Evolutionary conservation across 2,888 invertebrate genomes (phyloP), one percentile per base, ranked within the genome.

Genomic region (Dusona sp.): DNA sequence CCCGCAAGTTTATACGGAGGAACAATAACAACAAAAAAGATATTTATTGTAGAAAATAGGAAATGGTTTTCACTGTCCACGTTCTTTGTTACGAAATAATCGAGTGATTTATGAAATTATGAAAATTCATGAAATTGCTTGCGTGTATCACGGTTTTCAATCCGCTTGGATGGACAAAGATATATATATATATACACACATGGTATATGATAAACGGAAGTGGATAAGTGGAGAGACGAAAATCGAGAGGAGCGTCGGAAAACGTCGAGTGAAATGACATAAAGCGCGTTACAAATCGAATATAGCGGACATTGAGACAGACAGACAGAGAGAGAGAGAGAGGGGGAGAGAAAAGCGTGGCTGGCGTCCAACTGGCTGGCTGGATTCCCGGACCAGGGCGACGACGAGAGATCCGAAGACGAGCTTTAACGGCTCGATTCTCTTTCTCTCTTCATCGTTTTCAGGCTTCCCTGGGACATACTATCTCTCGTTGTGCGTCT

Each of bases 311-410:
- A 79, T 61, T 42, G 67, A 65, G 78, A 61, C 51, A 73, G 33
- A 73, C 38, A 64, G 68, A 57, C 29, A 45, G 51, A 25, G 57
- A 57, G 25, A 72, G 65, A 54, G 74, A 61, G 25, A 73, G 33
- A 48, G 61, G 68, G 78, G n/a, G 38, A 45, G 74, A 82, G 64
- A 57, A 67, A 72, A 70, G 68, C 64, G 84, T 88, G 86, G 86
- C 84, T 86, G 86, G 86, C 85, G 87, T 81, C 86, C 86, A 86
- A 86, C 86, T 86, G 86, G 84, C 86, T 86, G 86, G 75, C 75
- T 70, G 42, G 81, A 75, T 64, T 45, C 68, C 61, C 68, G 36
- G 68, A 70, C 61, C 54, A 51, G 64, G 65, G 78, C 78, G 86
- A 84, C 86, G 77, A 80, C 80, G 86, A 80, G 79, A 84, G 77